Evolutionary conservation across 2,113 vertebrate species (phyloP).

Genomic region (Colaptes auratus): DNA sequence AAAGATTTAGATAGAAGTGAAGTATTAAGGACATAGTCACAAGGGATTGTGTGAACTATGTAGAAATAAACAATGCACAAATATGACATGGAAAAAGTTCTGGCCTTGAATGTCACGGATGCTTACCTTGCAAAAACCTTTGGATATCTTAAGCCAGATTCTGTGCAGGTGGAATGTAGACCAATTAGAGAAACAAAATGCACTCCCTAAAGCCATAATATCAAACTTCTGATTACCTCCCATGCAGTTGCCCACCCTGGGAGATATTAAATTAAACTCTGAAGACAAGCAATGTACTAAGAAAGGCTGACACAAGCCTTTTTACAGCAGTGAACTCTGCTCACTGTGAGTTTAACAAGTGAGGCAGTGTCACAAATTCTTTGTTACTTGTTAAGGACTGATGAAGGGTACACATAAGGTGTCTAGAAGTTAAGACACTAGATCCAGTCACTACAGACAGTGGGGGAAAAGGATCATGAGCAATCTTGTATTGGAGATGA

Average conservation of each 20-base stretch:
- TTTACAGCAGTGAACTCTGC: neutral
- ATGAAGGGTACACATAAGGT: accelerated
- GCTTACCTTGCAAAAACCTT: conserved; percentile 40
- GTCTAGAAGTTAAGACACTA: neutral
- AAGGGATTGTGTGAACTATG: neutral
- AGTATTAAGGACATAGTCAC: neutral
- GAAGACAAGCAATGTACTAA: neutral
- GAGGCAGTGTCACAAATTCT: neutral
- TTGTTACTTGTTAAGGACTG: neutral
- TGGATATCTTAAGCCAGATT: neutral
- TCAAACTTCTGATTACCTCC: neutral
- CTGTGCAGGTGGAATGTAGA: neutral
- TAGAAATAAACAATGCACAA: neutral
- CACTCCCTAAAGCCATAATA: conserved; percentile 3
- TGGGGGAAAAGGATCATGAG: neutral
- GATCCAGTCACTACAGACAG: neutral
- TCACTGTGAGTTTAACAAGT: neutral
- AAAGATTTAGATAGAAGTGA: neutral
- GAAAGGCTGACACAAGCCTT: neutral
- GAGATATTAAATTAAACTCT: neutral
- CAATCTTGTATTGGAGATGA: neutral
- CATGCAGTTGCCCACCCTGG: neutral
- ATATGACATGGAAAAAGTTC: neutral
- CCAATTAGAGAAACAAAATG: conserved; percentile 19
- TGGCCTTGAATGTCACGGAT: neutral